Evolutionary conservation across 2,797 vertebrate species (phyloP), one percentile per base, ranked within the genome.

Genomic region (Argentina silus): DNA sequence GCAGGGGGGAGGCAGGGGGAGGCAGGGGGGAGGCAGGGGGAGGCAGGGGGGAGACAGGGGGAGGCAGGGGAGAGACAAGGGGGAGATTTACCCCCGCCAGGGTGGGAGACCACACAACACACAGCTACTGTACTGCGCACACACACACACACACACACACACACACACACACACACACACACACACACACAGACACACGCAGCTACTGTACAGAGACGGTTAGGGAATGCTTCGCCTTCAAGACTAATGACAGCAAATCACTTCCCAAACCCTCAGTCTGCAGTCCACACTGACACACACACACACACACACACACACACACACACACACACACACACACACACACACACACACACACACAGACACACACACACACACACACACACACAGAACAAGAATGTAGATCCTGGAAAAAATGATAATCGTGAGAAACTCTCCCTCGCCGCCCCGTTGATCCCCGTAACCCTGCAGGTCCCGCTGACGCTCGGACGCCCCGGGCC

Each of bases 401-500:
- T 59, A 73, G 74, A 80, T 80, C 73, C 77, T 71, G 78, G 72
- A 81, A 3, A 42, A 80, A 76, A 77, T 81, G 76, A 77, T 78
- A 83, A 85, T 85, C 72, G 72, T 64, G 77, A 66, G 70, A 72
- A 69, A 50, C 48, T 44, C 11, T 5, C 36, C 14, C 2, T 27
- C 23, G 36, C 27, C 3, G 12, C 12, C 3, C 6, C n/a, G 15
- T 12, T 63, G 60, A 63, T 60, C 57, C 57, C 23, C 0, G 59
- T 48, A 73, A 69, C 74, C 80, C 63, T 75, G 77, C 86, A 27
- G 2, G 83, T 86, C 85, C 82, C 87, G 82, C 84, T 61, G 84
- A 89, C 90, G 88, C 90, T 89, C 76, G 80, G 75, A 81, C 72
- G 90, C 88, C 4, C 2, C 74, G 76, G 80, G 75, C 81, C 72